Conservation (phyloP, 1,140 invertebrate species). For the Teleogryllus occipitalis region DNA sequence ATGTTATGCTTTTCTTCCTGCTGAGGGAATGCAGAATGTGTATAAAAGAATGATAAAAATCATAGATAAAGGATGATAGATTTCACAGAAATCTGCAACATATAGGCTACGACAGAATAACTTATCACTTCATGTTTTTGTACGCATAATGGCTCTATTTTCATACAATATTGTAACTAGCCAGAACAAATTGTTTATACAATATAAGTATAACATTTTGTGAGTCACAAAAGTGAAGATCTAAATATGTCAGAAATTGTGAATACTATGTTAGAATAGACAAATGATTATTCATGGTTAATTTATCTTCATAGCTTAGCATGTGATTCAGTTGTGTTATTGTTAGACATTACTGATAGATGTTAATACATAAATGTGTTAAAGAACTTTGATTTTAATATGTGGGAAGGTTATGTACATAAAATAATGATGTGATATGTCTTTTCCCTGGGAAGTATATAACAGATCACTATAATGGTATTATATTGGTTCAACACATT, state of each 20-base stretch:
- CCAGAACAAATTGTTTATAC: background rate
- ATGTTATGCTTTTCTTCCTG: too few relatives aligned
- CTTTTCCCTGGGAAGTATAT: background rate
- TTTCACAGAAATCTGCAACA: background rate
- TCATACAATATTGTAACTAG: constrained; percentile 2
- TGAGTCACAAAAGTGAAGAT: background rate
- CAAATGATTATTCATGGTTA: background rate
- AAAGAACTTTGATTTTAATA: background rate
- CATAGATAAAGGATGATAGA: background rate
- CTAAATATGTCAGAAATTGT: background rate
- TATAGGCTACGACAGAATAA: background rate
- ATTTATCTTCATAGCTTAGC: background rate
- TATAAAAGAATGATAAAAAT: too few relatives aligned
- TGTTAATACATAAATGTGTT: background rate
- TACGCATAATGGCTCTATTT: constrained; percentile 1
- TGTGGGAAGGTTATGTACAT: background rate
- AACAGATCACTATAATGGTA: background rate
- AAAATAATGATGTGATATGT: background rate
- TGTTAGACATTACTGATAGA: background rate
- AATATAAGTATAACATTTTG: background rate
- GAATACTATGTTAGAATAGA: background rate
- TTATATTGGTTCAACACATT: too few relatives aligned
- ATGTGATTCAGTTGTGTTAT: background rate
- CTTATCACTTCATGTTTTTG: background rate
- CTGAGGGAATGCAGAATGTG: too few relatives aligned